phyloP scores from a whole-genome alignment of 2,113 vertebrate species.

The Salvelinus fontinalis region DNA sequence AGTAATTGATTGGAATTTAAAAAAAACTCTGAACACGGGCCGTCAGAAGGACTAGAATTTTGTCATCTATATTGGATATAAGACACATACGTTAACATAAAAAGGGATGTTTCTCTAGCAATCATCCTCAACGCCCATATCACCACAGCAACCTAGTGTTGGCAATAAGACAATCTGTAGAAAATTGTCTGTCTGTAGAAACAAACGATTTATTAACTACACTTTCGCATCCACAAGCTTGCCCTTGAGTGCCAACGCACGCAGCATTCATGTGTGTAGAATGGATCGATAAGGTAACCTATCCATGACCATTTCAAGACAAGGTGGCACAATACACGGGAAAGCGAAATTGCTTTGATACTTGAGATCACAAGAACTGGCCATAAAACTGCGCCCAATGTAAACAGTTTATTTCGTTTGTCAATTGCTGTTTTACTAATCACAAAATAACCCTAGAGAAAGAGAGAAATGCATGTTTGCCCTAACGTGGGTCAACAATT shows the following conservation, averaged over 20 bases:
- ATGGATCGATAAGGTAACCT: background rate
- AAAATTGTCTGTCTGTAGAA: too few relatives aligned
- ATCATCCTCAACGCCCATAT: conserved; percentile 31
- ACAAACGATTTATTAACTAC: background rate
- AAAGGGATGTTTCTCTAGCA: conserved; percentile 38
- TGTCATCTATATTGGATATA: conserved; percentile 31
- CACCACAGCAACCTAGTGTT: conserved; percentile 58
- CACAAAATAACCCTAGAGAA: background rate
- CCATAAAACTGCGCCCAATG: background rate
- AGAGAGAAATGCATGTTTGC: background rate
- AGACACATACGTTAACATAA: conserved; percentile 29
- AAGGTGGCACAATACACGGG: background rate
- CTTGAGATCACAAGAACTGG: background rate
- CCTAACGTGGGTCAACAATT: background rate
- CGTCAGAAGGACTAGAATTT: conserved; percentile 2
- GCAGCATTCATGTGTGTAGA: background rate
- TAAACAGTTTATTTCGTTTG: background rate
- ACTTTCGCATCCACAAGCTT: background rate
- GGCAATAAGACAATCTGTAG: background rate
- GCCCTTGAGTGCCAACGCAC: conserved; percentile 11
- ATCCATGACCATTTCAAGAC: background rate
- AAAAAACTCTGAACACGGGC: background rate
- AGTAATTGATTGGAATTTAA: conserved; percentile 26
- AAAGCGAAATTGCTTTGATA: background rate
- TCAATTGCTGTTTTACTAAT: background rate